phyloP scores from a whole-genome alignment of 1,140 invertebrate species.

The Rhopalosiphum padi region DNA sequence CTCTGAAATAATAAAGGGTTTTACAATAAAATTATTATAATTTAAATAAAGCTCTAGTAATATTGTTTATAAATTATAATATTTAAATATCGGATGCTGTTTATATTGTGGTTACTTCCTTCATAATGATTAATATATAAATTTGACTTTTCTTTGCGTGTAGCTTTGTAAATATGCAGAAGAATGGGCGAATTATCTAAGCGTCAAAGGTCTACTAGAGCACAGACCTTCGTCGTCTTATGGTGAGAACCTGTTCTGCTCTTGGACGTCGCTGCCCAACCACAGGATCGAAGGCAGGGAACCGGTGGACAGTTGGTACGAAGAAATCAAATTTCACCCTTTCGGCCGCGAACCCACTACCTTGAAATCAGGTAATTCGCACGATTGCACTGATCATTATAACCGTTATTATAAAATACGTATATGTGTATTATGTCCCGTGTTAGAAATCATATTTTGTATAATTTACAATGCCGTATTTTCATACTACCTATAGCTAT shows the following conservation, averaged over 20 bases:
- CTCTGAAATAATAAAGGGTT: neutral
- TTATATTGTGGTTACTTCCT: neutral
- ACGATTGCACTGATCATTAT: neutral
- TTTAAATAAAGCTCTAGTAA: neutral
- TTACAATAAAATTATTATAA: neutral
- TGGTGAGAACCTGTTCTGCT: slow-evolving; percentile 72
- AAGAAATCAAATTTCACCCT: slow-evolving; percentile 68
- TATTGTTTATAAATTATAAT: neutral
- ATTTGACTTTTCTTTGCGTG: neutral
- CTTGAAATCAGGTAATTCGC: slow-evolving; percentile 69
- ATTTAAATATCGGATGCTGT: neutral
- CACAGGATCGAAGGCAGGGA: slow-evolving; percentile 73
- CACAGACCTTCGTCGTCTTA: slow-evolving; percentile 71
- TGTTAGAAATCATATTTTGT: no score
- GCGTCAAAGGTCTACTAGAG: slow-evolving; percentile 72
- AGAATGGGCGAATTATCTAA: slow-evolving; percentile 82
- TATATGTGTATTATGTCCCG: no score
- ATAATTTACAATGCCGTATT: neutral
- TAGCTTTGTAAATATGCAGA: slow-evolving; percentile 76
- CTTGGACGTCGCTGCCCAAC: slow-evolving; percentile 76
- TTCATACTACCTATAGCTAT: neutral
- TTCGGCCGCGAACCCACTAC: slow-evolving; percentile 74
- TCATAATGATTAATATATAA: neutral
- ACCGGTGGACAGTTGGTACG: slow-evolving; percentile 79
- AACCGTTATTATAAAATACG: neutral